Percentiles rank a stretch among this genome's conserved stretches.
Evolutionary conservation across 2,797 vertebrate species (phyloP).

Genomic region (Micromesistius poutassou): DNA sequence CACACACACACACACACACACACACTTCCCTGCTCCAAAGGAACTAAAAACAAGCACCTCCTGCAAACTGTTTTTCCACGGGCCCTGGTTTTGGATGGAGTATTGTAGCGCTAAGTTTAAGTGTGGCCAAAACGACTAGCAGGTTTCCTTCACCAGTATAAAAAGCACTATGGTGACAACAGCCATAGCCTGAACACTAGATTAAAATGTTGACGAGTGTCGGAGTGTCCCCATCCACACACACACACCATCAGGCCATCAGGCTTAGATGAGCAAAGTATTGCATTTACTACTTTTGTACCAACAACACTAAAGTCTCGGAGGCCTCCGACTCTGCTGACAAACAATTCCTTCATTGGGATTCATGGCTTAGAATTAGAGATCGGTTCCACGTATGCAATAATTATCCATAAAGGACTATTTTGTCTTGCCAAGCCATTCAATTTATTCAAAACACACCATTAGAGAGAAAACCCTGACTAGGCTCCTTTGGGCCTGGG

Average conservation of each 20-base stretch:
- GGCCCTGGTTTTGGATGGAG: conserved; percentile 33
- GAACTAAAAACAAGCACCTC: conserved; percentile 53
- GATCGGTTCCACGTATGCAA: conserved; percentile 33
- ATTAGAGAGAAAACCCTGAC: conserved; percentile 22
- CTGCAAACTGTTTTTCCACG: conserved; percentile 32
- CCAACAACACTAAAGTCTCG: conserved; percentile 37
- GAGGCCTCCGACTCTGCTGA: conserved; percentile 43
- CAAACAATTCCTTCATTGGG: conserved; percentile 54
- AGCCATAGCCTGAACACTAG: neutral
- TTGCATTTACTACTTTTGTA: conserved; percentile 23
- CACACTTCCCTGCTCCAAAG: conserved; percentile 34
- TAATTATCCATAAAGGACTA: conserved; percentile 46
- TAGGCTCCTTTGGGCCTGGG: conserved; percentile 36
- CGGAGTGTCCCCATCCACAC: neutral
- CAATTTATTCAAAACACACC: conserved; percentile 29
- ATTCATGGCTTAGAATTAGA: conserved; percentile 37
- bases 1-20: neutral
- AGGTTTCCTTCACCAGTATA: conserved; percentile 15
- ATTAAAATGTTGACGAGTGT: conserved; percentile 1
- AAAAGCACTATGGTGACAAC: conserved; percentile 18
- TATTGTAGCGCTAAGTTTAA: conserved; percentile 11
- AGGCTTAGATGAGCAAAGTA: neutral
- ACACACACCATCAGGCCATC: neutral
- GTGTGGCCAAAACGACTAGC: conserved; percentile 11
- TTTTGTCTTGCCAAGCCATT: conserved; percentile 37